These are phyloP conservation scores for Istiophorus platypterus DNA, from an alignment of 2,113 vertebrate genomes.

Conservation along the genomic window DNA sequence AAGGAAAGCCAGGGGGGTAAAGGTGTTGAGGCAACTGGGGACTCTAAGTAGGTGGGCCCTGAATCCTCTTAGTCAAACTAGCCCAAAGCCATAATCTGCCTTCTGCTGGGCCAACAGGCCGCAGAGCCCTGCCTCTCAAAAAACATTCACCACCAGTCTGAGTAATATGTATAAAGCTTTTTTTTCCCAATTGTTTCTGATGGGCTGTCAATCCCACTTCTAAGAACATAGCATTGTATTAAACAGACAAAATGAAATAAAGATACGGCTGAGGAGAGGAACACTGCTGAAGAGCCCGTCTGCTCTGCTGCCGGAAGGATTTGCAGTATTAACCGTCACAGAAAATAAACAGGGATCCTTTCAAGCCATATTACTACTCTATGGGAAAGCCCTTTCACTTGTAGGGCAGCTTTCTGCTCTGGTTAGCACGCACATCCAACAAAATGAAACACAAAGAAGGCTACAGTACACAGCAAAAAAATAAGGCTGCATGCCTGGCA, in stretches of 20 bases:
- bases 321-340: conserved; percentile 68
- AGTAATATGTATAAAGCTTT: conserved; percentile 6
- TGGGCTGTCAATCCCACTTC: background rate
- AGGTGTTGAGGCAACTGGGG: conserved; percentile 43
- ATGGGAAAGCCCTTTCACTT: conserved; percentile 60
- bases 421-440: conserved; percentile 14
- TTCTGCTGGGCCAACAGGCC: conserved; percentile 52
- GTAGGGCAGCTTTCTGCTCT: conserved; percentile 30
- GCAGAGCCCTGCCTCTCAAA: conserved; percentile 22
- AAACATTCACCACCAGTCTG: background rate
- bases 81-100: conserved; percentile 70
- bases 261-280: conserved; percentile 15
- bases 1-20: conserved; percentile 21
- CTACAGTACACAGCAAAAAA: background rate
- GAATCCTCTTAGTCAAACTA: conserved; percentile 71
- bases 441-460: conserved; percentile 13
- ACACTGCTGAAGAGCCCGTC: conserved; percentile 16
- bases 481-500: background rate
- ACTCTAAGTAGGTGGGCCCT: conserved; percentile 56
- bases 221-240: background rate
- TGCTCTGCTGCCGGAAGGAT: conserved; percentile 53
- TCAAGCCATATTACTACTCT: conserved; percentile 49
- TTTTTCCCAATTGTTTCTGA: conserved; percentile 11
- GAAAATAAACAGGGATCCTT: conserved; percentile 62
- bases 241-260: conserved; percentile 10